These are phyloP conservation scores for Andinoacara biseriatus DNA, from an alignment of 2,113 vertebrate genomes.

Conservation along the genomic window DNA sequence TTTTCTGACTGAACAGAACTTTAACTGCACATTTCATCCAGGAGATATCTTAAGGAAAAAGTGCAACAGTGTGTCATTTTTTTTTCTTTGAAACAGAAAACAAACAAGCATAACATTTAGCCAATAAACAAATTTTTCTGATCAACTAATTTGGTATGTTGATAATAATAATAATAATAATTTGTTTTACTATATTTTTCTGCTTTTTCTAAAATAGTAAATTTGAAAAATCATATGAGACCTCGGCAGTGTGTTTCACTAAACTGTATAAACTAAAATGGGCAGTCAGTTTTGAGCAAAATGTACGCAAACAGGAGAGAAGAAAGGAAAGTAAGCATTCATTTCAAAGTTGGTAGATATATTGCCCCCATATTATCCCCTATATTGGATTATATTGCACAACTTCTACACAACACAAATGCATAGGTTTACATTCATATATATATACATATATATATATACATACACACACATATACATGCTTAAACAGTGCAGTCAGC, in stretches of 20 bases:
- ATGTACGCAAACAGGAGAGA: constrained; percentile 5
- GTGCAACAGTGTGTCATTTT: too few species aligned
- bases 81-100: neutral
- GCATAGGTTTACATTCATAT: constrained; percentile 15
- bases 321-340: constrained; percentile 16
- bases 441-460: constrained; percentile 7
- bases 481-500: too few species aligned
- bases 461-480: neutral
- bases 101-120: neutral
- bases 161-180: neutral
- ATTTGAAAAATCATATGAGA: neutral
- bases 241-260: neutral
- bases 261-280: neutral
- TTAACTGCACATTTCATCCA: too few species aligned
- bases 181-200: neutral
- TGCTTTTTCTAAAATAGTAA: neutral
- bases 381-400: constrained; percentile 25
- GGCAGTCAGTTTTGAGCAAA: neutral
- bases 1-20: too few species aligned
- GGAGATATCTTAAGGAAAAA: too few species aligned
- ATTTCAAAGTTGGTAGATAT: neutral
- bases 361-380: neutral
- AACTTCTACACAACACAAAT: constrained; percentile 7
- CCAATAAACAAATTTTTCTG: neutral
- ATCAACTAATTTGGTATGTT: neutral